These are phyloP conservation scores for Drosophila rubida DNA, from an alignment of 2,888 invertebrate genomes.

Conservation along the genomic window DNA sequence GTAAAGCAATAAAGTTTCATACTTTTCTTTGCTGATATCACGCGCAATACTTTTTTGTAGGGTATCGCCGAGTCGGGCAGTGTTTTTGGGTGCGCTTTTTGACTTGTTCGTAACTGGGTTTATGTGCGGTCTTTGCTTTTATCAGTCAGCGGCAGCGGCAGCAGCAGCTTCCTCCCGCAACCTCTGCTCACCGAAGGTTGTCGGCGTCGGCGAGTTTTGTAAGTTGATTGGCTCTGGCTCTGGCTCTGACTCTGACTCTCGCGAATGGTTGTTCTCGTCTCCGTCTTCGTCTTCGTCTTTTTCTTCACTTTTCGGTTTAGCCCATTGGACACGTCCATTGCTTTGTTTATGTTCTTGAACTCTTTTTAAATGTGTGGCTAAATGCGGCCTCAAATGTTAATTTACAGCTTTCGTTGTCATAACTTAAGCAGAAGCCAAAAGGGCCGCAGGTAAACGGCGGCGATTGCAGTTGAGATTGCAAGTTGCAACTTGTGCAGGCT, in stretches of 20 bases:
- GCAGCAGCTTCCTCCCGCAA: conserved; percentile 5
- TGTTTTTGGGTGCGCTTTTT: background rate
- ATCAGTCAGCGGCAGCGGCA: conserved; percentile 38
- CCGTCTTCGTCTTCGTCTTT: background rate
- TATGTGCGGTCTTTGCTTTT: conserved; percentile 68
- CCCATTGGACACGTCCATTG: conserved; percentile 56
- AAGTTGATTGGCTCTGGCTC: conserved; percentile 69
- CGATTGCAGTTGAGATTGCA: conserved; percentile 3
- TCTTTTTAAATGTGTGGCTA: conserved; percentile 63
- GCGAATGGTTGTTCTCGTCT: conserved; percentile 26
- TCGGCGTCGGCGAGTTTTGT: conserved; percentile 60
- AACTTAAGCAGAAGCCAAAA: conserved; percentile 50
- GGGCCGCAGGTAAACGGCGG: background rate
- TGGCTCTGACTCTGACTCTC: conserved; percentile 62
- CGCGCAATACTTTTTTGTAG: background rate
- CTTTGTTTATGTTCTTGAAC: conserved; percentile 78
- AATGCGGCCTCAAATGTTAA: conserved; percentile 70
- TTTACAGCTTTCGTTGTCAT: conserved; percentile 68
- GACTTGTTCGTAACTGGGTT: conserved; percentile 64
- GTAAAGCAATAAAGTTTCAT: background rate
- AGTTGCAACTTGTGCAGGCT: background rate
- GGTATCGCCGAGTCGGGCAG: conserved; percentile 1
- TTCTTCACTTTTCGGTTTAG: conserved; percentile 18
- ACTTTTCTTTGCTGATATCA: background rate
- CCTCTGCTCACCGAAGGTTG: conserved; percentile 52